These are phyloP conservation scores for Microtus ochrogaster DNA, from an alignment of 2,113 vertebrate species.

Conservation along the genomic window DNA sequence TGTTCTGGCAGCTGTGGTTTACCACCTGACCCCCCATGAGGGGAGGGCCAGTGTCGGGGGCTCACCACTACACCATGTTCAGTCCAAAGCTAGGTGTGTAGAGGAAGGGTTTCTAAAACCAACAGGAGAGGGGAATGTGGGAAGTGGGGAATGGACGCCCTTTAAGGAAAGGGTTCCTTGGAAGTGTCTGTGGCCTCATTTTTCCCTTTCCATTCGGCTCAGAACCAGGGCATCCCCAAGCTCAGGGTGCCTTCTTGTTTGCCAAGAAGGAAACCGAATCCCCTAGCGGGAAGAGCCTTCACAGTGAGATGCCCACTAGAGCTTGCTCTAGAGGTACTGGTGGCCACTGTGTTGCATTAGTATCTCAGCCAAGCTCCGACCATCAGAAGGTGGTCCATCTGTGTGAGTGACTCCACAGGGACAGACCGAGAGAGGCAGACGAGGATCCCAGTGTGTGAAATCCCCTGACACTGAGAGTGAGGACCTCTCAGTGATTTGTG, in stretches of 20 bases:
- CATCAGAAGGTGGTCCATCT: background rate
- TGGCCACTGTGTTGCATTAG: background rate
- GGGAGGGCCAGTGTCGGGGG: rapidly evolving
- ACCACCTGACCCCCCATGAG: too few species aligned
- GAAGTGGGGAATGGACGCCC: too few species aligned
- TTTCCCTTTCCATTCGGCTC: background rate
- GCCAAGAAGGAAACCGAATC: background rate
- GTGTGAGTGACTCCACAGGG: background rate
- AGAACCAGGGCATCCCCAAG: background rate
- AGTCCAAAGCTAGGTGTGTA: rapidly evolving
- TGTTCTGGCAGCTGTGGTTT: background rate
- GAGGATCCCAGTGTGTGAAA: background rate
- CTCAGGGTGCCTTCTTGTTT: background rate
- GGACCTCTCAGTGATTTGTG: background rate
- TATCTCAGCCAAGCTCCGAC: background rate
- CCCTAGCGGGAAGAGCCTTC: background rate
- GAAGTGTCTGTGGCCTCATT: background rate
- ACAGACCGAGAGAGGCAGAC: background rate
- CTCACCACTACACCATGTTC: rapidly evolving
- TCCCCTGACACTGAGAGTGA: background rate
- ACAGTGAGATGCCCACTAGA: background rate
- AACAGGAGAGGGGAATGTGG: background rate
- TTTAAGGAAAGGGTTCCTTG: too few species aligned
- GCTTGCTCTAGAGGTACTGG: background rate
- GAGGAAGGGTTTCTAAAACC: background rate